Percentiles rank a stretch among this genome's conserved stretches.
phyloP scores from a whole-genome alignment of 2,888 invertebrate genomes.

The Callimorpha dominula region DNA sequence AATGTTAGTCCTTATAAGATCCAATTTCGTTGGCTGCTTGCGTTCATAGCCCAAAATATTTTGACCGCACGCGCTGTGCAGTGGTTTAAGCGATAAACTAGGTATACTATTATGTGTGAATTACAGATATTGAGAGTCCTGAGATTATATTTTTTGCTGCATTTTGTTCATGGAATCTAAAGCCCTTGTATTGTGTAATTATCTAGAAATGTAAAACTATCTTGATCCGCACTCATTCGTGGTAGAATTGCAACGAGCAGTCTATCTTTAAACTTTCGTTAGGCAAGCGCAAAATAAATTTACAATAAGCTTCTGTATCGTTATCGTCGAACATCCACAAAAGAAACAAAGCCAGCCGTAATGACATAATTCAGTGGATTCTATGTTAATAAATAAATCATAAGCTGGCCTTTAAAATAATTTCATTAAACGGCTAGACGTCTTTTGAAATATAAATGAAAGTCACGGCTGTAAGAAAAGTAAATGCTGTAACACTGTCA shows the following conservation, averaged over 20 bases:
- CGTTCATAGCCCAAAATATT: background rate
- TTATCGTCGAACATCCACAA: constrained; percentile 12
- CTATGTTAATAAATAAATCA: constrained; percentile 52
- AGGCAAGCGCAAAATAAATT: background rate
- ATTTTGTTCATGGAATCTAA: too few relatives aligned
- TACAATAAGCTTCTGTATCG: background rate
- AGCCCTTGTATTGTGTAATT: background rate
- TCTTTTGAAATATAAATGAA: constrained; percentile 66
- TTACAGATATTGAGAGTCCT: too few relatives aligned
- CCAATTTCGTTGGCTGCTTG: background rate
- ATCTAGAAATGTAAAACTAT: background rate
- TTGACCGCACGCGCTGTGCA: background rate
- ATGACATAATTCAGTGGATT: constrained; percentile 44
- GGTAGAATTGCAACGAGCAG: too few relatives aligned
- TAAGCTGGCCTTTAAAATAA: constrained; percentile 54
- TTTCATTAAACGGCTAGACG: constrained; percentile 56
- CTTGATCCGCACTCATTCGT: background rate
- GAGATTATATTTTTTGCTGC: too few relatives aligned
- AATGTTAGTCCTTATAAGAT: background rate
- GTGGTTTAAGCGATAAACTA: background rate
- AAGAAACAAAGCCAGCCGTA: constrained; percentile 32
- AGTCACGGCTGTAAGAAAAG: constrained; percentile 66
- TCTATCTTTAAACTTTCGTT: background rate
- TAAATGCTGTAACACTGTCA: constrained; percentile 77
- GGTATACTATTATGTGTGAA: background rate